Base-by-base conservation (phyloP, 2,797 vertebrate genomes). In the Allobates femoralis region DNA sequence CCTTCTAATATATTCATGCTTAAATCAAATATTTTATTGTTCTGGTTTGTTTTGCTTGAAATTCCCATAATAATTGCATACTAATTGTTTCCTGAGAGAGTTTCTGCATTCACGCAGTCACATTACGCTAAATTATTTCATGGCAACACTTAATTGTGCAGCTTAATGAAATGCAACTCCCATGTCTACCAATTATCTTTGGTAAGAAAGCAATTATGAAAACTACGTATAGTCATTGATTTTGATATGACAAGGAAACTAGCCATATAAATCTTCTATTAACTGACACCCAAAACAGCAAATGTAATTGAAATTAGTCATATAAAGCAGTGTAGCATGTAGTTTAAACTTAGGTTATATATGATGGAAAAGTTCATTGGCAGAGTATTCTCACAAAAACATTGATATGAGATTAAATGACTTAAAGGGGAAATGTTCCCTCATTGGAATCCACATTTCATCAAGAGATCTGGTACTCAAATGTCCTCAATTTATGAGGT, bases 111-210 rank as follows among this genome's bases (percentile, higher is more conserved):
- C 66, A 73, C 51, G 58, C 56, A 28, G 66, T 58, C 1, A 73
- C 66, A 53, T 83, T 82, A 34, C 80, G 71, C 64, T 56, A 83
- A 73, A 83, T 73, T 58, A 60, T 73, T 83, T 83, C 81, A 83
- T 83, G 81, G 81, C 67, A 83, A 74, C 81, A 83, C 51, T 83
- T 83, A 83, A 83, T 83, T 10, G 34, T 83, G 67, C 10, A 16
- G 67, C 67, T 41, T 74, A 83, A 83, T 83, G 81, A 83, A 83
- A 73, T 83, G 81, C 81, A 74, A 58, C 67, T 83, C 81, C 81
- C 81, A 83, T 73, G 81, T 74, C 73, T 83, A 73, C 34, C 67
- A 83, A 73, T 83, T 83, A 83, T n/a, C 64, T 28, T 55, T 60
- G 51, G 32, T 58, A 60, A 21, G 53, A 58, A 83, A 73, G 67